Evolutionary conservation across 2,113 vertebrate species (phyloP).

Genomic region (Ciconia stormi): DNA sequence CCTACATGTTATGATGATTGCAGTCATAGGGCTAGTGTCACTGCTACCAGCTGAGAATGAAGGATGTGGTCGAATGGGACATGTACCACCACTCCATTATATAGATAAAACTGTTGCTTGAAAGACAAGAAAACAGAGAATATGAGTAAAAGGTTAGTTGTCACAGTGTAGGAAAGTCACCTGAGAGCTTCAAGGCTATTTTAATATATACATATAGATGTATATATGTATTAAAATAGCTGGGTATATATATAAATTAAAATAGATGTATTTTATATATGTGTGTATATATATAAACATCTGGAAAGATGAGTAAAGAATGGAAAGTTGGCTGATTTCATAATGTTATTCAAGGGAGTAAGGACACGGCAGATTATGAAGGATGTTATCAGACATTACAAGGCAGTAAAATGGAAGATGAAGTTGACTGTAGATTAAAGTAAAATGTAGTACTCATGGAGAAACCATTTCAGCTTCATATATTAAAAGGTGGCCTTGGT

Average conservation of each 20-base stretch:
- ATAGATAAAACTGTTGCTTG: background rate
- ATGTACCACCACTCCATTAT: background rate
- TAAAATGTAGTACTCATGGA: background rate
- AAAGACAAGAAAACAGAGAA: background rate
- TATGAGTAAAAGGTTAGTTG: background rate
- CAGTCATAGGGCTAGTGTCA: background rate
- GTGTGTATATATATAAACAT: background rate
- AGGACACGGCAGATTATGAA: background rate
- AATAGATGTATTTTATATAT: background rate
- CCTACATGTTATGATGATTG: background rate
- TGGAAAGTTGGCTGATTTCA: background rate
- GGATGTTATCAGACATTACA: accelerated
- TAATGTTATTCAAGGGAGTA: background rate
- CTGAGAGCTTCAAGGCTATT: background rate
- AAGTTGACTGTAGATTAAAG: background rate
- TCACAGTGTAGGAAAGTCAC: background rate
- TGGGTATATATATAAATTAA: background rate
- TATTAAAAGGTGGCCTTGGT: background rate
- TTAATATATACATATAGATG: background rate
- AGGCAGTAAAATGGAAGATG: background rate
- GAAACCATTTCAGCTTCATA: background rate
- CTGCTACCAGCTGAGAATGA: background rate
- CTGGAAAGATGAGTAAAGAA: background rate
- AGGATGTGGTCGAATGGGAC: background rate
- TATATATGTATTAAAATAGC: background rate